Base-by-base conservation (phyloP, 1,140 invertebrate species). In the Metaphire vulgaris region DNA sequence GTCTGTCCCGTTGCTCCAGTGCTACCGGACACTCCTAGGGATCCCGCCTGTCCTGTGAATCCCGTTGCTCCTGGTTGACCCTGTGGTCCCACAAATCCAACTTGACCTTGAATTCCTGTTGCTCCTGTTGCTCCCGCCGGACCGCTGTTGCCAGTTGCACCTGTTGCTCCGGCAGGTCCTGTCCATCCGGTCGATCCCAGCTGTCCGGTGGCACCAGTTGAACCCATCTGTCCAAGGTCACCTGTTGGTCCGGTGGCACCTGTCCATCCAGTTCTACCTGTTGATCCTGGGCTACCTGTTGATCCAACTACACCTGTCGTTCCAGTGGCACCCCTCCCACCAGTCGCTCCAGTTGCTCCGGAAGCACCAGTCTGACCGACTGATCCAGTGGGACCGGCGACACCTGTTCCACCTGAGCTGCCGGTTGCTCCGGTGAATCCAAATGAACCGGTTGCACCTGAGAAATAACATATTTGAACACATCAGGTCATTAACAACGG, bases 1-100 rank as follows among this genome's bases (percentile, higher is more conserved):
- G 72, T 32, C 81, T 92, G 91, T 32, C 70, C 70, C 2, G 29
- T 31, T 33, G 70, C 15, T 33, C 70, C 70, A 72, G 29, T 2
- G 16, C 2, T 14, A 12, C 70, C 70, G 16, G 70, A 12, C 6
- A 31, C 70, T 12, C 70, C 70, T 33, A 31, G 2, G 2, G 70
- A 31, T 33, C 70, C 70, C 29, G 2, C 12, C 12, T 14, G 70
- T 31, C 70, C 70, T 6, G 6, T 72, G 2, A 26, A 15, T 6
- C 70, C 70, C 2, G 30, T 31, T 33, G 70, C 33, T 6, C 70
- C 70, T 12, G 29, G 14, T 73, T 41, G 72, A 30, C 69, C 72
- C 33, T 6, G 1, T 16, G 30, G n/a, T 56, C 72, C 72, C n/a
- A 34, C n/a, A 41, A 31, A 6, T 15, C 72, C 72, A 64, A 34